Conservation (phyloP, 2,113 vertebrate genomes). For the Probosciger aterrimus region DNA sequence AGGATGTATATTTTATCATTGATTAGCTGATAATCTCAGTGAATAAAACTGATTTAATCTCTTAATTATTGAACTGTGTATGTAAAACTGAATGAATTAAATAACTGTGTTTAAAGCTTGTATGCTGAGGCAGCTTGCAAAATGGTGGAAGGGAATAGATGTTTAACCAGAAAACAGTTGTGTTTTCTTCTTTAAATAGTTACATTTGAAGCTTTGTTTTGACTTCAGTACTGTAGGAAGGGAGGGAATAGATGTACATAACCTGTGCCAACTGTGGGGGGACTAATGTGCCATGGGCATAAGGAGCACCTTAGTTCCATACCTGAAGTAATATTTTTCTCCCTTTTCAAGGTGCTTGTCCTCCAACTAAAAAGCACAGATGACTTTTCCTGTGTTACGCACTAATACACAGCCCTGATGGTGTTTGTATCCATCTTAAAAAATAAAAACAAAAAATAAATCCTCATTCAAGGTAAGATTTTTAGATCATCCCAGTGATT, state of each 20-base stretch:
- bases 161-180: background rate
- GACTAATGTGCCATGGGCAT: fast-evolving
- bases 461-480: background rate
- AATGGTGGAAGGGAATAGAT: background rate
- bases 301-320: background rate
- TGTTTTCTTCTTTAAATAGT: background rate
- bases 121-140: background rate
- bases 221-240: background rate
- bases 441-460: background rate
- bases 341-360: background rate
- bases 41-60: background rate
- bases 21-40: background rate
- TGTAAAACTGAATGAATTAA: background rate
- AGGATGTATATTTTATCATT: background rate
- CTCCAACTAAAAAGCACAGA: background rate
- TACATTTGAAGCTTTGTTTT: background rate
- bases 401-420: background rate
- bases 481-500: background rate
- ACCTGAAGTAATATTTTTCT: background rate
- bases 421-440: background rate
- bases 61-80: background rate
- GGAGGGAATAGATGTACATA: background rate
- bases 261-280: fast-evolving
- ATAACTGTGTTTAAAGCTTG: background rate
- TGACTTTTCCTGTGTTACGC: background rate